Base-by-base conservation (phyloP, 2,888 invertebrate species). In the Shargacucullia verbasci region DNA sequence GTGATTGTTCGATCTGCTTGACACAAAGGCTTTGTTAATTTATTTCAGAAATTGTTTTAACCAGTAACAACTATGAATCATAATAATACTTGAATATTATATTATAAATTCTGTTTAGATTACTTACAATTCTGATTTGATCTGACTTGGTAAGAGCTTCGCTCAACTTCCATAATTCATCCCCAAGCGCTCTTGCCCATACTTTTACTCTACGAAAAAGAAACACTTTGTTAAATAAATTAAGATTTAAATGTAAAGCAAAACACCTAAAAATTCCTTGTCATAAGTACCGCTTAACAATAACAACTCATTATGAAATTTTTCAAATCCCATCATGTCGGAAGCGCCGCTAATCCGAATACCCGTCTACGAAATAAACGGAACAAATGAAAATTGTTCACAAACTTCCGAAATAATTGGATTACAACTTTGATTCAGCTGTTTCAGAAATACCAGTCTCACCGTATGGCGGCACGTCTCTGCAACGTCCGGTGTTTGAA, bases 131-230 rank as follows among this genome's bases (percentile, higher is more conserved):
- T 91, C 96, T 96, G 59, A 98, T 96, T 89, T 97, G 96, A 73
- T 95, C 95, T 48, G 96, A 96, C 87, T 97, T 97, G 33, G 97
- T 97, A 78, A 98, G 96, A 66, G 95, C 95, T 81, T 96, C 95
- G 53, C 97, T 97, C 64, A 98, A 94, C 78, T 95, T 95, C 96
- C 96, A 97, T 70, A 98, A 89, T 82, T 98, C 97, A 65, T 96
- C 95, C 31, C 98, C 98, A 60, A 98, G 95, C 59, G 94, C 95
- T 66, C 96, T 94, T 15, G 98, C 97, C 98, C 98, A 98, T 90
- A 95, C 95, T 82, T 95, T 95, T 43, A 98, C 96, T 64, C 98
- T 98, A 89, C 2, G 74, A 80, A 66, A 70, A 72, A 70, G 31
- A 44, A 47, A 43, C 20, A 33, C 3, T 37, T 33, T 15, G 11